A percentile compares a stretch with the other conserved stretches of the same genome.
These are phyloP conservation scores for Pseudachorutes palmiensis DNA, from an alignment of 1,140 invertebrate genomes.

Conservation along the genomic window DNA sequence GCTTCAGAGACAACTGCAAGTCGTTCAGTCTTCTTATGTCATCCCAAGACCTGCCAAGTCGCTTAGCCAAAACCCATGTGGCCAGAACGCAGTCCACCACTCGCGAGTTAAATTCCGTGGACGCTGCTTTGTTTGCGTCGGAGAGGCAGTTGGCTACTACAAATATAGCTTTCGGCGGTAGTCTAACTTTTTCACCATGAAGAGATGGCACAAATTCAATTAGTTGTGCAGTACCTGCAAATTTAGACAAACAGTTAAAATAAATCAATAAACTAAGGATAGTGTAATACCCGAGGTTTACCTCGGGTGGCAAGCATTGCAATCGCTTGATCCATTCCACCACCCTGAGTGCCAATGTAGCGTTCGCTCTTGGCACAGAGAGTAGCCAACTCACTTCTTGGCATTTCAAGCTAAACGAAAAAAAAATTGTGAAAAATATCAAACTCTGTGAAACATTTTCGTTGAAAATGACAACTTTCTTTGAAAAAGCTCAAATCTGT, in stretches of 20 bases:
- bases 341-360: constrained; percentile 90
- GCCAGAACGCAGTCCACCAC: constrained; percentile 90
- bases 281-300: constrained; percentile 42
- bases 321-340: constrained; percentile 99
- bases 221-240: constrained; percentile 68
- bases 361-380: constrained; percentile 80
- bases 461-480: too few species aligned
- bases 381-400: constrained; percentile 69
- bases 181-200: constrained; percentile 59
- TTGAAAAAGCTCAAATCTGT: too few species aligned
- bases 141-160: constrained; percentile 87
- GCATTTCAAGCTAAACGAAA: constrained; percentile 45
- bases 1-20: constrained; percentile 56
- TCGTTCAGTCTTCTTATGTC: constrained; percentile 56
- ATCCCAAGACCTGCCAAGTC: constrained; percentile 46
- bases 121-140: constrained; percentile 88
- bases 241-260: not conserved
- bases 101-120: constrained; percentile 77
- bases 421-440: not conserved
- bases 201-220: constrained; percentile 87
- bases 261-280: too few species aligned
- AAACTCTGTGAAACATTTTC: too few species aligned
- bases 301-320: constrained; percentile 83
- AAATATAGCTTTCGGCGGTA: constrained; percentile 77
- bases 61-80: constrained; percentile 67